Evolutionary conservation across 2,888 invertebrate genomes (phyloP).

Genomic region (Saturnia pavonia): DNA sequence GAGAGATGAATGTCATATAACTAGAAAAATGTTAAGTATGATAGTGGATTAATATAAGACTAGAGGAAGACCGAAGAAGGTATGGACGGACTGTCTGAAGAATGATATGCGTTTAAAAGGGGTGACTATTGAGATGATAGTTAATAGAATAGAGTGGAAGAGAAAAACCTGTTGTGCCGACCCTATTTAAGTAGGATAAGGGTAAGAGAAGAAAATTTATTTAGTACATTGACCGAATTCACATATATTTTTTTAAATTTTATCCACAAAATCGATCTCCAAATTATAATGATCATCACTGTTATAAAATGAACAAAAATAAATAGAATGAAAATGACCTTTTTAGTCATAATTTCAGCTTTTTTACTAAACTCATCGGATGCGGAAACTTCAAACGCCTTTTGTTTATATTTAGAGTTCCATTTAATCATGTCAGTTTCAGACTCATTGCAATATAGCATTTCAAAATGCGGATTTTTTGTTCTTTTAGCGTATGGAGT

Average conservation of each 20-base stretch:
- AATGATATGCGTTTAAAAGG: too few relatives aligned
- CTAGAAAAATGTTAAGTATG: too few relatives aligned
- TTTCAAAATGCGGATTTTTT: conserved; percentile 64
- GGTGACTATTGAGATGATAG: too few relatives aligned
- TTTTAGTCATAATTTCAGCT: conserved; percentile 70
- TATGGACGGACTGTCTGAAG: too few relatives aligned
- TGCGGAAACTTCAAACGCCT: conserved; percentile 68
- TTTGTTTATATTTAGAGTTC: conserved; percentile 74
- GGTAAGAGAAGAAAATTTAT: too few relatives aligned
- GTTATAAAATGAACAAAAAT: not conserved
- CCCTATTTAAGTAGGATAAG: too few relatives aligned
- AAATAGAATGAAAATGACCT: conserved; percentile 40
- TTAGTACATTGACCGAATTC: too few relatives aligned
- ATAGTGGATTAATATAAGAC: too few relatives aligned
- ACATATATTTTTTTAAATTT: not conserved
- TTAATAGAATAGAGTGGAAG: too few relatives aligned
- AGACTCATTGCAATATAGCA: conserved; percentile 70
- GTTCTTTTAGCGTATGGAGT: conserved; percentile 9
- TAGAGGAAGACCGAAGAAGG: too few relatives aligned
- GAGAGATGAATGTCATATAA: too few relatives aligned
- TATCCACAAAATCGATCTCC: not conserved
- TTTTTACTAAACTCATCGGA: conserved; percentile 75
- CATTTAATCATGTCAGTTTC: conserved; percentile 78
- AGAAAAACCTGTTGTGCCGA: too few relatives aligned
- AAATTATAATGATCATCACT: not conserved